Percentiles rank a stretch among this genome's conserved stretches.
These are phyloP conservation scores for Myopa tessellatipennis DNA, from an alignment of 2,888 invertebrate species.

Conservation along the genomic window DNA sequence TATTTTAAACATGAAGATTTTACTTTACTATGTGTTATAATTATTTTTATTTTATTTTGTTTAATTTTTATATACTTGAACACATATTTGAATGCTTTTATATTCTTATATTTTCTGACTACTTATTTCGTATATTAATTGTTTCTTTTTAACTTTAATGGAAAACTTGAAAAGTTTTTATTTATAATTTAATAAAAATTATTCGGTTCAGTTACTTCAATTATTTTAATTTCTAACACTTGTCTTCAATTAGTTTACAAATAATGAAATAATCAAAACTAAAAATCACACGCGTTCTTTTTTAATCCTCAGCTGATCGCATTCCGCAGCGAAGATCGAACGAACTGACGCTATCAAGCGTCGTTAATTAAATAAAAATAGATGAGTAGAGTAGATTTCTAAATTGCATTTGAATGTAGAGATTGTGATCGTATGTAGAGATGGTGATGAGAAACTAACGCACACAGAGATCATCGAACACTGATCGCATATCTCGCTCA, in stretches of 20 bases:
- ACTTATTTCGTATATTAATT: too few species aligned
- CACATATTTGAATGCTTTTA: background rate
- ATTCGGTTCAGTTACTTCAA: background rate
- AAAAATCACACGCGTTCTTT: background rate
- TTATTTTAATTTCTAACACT: background rate
- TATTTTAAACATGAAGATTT: too few species aligned
- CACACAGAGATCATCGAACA: background rate
- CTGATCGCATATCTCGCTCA: background rate
- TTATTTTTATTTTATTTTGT: background rate
- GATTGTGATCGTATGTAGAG: conserved; percentile 27
- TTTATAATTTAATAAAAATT: background rate
- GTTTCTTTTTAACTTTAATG: background rate
- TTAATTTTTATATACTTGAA: background rate
- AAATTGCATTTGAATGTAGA: conserved; percentile 45
- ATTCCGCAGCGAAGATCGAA: conserved; percentile 24
- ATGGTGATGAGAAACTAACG: background rate
- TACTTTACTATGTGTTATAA: background rate
- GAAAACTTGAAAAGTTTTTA: background rate
- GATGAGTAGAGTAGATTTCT: conserved; percentile 47
- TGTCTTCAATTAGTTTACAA: background rate
- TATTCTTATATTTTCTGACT: too few species aligned
- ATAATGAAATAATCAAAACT: background rate
- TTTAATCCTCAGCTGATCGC: background rate
- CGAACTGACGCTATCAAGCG: conserved; percentile 66
- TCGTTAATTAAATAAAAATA: conserved; percentile 67